phyloP scores from a whole-genome alignment of 2,888 invertebrate species.

The Xestia rhomboidea region DNA sequence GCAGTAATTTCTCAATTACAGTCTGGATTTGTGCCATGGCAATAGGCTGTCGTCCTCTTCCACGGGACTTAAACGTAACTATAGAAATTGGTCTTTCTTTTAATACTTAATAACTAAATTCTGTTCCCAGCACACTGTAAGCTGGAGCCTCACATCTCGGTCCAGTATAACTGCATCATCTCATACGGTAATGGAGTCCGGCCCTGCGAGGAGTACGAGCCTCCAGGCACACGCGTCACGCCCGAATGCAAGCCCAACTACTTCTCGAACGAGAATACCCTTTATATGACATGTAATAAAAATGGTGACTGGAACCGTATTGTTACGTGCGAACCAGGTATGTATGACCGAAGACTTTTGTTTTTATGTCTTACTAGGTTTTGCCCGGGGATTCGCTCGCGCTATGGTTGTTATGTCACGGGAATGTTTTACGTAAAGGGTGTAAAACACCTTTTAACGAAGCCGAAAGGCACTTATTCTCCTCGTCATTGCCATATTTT shows the following conservation, averaged over 20 bases:
- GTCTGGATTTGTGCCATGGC: too few relatives aligned
- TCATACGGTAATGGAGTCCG: neutral
- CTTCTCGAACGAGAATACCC: neutral
- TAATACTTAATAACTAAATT: neutral
- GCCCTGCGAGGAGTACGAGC: neutral
- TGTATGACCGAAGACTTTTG: neutral
- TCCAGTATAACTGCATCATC: neutral
- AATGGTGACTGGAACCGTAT: neutral
- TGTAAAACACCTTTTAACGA: too few relatives aligned
- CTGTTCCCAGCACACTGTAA: neutral
- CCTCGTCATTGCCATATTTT: too few relatives aligned
- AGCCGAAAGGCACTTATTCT: too few relatives aligned
- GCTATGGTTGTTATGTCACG: too few relatives aligned
- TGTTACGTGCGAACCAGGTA: neutral
- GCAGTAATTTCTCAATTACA: too few relatives aligned
- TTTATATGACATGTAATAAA: neutral
- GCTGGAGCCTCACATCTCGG: constrained; percentile 1
- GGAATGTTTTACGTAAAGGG: too few relatives aligned
- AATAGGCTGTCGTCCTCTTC: too few relatives aligned
- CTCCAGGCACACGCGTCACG: neutral
- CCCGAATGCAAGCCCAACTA: neutral
- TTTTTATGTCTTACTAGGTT: neutral
- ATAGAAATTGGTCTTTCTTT: neutral
- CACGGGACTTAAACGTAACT: too few relatives aligned
- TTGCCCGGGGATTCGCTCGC: neutral